A percentile compares a stretch with the other conserved stretches of the same genome.
Conservation (phyloP, 2,797 vertebrate species). For the Chelon auratus region DNA sequence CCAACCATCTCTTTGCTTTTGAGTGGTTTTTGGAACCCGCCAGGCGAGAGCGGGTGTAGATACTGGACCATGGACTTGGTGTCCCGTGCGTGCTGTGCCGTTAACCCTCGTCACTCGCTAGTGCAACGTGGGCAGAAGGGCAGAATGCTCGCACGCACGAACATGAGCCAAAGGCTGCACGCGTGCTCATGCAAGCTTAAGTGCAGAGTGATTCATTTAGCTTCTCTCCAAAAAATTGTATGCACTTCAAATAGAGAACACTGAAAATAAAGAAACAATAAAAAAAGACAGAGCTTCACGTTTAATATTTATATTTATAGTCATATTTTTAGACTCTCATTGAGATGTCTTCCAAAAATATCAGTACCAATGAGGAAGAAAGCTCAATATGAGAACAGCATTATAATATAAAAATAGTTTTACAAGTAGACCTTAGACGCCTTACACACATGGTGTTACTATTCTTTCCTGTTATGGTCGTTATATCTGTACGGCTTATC, state of each 20-base stretch:
- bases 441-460: background rate
- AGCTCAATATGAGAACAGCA: background rate
- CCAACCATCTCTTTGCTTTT: constrained; percentile 18
- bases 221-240: no score
- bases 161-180: background rate
- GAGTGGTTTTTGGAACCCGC: constrained; percentile 49
- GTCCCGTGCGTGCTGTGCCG: constrained; percentile 28
- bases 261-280: no score
- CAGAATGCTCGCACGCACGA: background rate
- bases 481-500: constrained; percentile 46
- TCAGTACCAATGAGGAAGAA: no score
- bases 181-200: no score
- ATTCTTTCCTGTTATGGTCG: background rate
- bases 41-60: constrained; percentile 26
- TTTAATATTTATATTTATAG: background rate
- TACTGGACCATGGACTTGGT: constrained; percentile 49
- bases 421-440: no score
- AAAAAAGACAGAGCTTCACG: no score
- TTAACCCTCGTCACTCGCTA: constrained; percentile 18
- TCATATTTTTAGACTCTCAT: no score
- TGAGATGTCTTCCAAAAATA: no score
- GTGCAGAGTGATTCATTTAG: no score
- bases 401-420: no score
- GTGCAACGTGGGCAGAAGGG: constrained; percentile 14
- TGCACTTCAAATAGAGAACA: no score